These are phyloP conservation scores for Acronicta leporina DNA, from an alignment of 2,888 invertebrate species.

Conservation along the genomic window DNA sequence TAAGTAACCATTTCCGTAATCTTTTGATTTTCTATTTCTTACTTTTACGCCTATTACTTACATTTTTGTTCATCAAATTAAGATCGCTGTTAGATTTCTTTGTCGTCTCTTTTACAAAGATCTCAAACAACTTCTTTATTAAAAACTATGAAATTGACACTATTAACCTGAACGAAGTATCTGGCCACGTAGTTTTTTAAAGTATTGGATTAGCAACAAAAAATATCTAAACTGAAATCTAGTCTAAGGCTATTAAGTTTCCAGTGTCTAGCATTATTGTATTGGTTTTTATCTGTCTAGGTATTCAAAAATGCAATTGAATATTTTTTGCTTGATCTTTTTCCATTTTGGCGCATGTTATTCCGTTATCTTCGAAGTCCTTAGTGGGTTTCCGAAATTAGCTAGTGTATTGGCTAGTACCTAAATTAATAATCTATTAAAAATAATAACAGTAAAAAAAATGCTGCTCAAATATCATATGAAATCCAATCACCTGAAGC, in stretches of 20 bases:
- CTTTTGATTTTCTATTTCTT: too few relatives aligned
- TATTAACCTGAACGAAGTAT: neutral
- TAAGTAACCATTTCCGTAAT: too few relatives aligned
- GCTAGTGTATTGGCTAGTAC: too few relatives aligned
- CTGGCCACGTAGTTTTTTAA: neutral
- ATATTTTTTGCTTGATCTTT: too few relatives aligned
- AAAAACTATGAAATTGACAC: neutral
- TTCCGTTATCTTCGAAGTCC: too few relatives aligned
- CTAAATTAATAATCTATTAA: neutral
- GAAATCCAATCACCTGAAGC: constrained; percentile 31
- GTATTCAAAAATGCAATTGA: neutral
- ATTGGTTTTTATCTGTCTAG: neutral
- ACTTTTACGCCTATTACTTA: neutral
- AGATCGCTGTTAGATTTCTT: neutral
- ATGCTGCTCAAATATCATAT: constrained; percentile 12
- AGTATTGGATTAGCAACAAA: constrained; percentile 6
- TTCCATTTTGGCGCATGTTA: too few relatives aligned
- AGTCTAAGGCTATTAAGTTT: constrained; percentile 20
- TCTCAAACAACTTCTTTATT: neutral
- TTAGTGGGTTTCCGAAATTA: too few relatives aligned
- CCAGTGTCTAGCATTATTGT: constrained; percentile 5
- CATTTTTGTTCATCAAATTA: neutral
- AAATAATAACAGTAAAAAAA: constrained; percentile 1
- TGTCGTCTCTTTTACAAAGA: neutral
- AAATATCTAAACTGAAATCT: constrained; percentile 12